A percentile compares a stretch with the other conserved stretches of the same genome.
phyloP scores from a whole-genome alignment of 2,797 vertebrate species.

The Philypnodon macrostomus region DNA sequence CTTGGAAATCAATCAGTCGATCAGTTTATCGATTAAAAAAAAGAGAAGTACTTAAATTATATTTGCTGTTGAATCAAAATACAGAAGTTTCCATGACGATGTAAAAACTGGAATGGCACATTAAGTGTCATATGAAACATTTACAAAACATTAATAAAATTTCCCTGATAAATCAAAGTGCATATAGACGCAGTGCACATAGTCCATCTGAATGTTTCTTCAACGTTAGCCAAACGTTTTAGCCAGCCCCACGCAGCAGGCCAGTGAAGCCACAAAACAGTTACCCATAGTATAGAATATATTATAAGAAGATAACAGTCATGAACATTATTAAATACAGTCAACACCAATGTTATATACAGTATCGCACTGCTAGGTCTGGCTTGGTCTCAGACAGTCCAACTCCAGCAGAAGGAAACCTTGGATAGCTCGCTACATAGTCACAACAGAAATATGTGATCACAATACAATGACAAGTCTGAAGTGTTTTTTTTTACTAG shows the following conservation, averaged over 20 bases:
- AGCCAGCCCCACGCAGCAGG: conserved; percentile 83
- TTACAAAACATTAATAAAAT: conserved; percentile 99
- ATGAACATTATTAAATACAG: conserved; percentile 93
- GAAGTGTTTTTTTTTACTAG: conserved; percentile 83
- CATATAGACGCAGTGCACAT: conserved; percentile 97
- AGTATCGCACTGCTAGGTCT: conserved; percentile 92
- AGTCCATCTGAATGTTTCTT: conserved; percentile 86
- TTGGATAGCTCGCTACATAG: conserved; percentile 87
- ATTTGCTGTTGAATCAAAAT: conserved; percentile 79
- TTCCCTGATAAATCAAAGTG: conserved; percentile 99
- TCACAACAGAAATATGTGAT: conserved; percentile 94
- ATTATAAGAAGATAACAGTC: conserved; percentile 94
- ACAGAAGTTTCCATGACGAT: conserved; percentile 81
- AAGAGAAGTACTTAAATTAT: conserved; percentile 76
- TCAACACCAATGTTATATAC: conserved; percentile 96
- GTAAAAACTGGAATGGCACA: conserved; percentile 94
- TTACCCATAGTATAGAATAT: conserved; percentile 86
- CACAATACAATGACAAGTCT: conserved; percentile 92
- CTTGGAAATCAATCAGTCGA: conserved; percentile 82
- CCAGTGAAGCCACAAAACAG: conserved; percentile 90
- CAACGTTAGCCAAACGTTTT: conserved; percentile 75
- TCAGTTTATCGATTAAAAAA: conserved; percentile 72
- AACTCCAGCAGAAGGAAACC: conserved; percentile 83
- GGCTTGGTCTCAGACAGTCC: conserved; percentile 77
- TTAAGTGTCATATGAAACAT: conserved; percentile 95